Evolutionary conservation across 2,797 vertebrate genomes (phyloP).

Genomic region (Echeneis naucrates): DNA sequence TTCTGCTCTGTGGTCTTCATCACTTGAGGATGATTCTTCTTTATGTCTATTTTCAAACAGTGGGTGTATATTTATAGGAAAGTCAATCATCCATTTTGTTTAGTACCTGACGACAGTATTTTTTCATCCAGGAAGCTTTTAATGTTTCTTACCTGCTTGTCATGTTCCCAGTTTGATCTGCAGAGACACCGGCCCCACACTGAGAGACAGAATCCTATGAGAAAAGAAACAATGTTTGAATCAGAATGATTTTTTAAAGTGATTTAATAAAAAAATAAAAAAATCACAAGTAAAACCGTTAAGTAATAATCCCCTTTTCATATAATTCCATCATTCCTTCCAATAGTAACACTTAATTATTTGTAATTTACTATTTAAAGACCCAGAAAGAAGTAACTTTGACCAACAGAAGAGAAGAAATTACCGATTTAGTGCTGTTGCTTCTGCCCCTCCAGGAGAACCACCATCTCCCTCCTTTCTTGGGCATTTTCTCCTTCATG

Average conservation of each 20-base stretch:
- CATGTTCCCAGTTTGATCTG: constrained; percentile 80
- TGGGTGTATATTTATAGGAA: not conserved
- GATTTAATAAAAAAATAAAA: no score
- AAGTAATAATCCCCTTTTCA: not conserved
- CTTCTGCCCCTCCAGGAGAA: constrained; percentile 96
- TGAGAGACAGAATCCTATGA: constrained; percentile 87
- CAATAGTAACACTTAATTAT: not conserved
- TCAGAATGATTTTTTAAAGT: not conserved
- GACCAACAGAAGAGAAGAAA: not conserved
- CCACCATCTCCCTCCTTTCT: constrained; percentile 98
- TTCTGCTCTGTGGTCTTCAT: constrained; percentile 88
- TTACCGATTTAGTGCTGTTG: constrained; percentile 88
- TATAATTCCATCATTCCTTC: not conserved
- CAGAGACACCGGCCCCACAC: constrained; percentile 71
- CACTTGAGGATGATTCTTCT: constrained; percentile 95
- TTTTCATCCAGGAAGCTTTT: not conserved
- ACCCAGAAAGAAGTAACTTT: not conserved
- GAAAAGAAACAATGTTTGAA: not conserved
- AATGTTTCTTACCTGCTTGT: constrained; percentile 83
- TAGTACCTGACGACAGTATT: not conserved
- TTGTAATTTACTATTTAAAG: not conserved
- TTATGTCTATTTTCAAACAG: constrained; percentile 83
- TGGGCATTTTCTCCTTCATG: constrained; percentile 98
- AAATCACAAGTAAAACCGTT: not conserved
- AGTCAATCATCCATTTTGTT: not conserved